Conservation (phyloP, 1,140 invertebrate species). For the Drosophila pallidifrons region DNA sequence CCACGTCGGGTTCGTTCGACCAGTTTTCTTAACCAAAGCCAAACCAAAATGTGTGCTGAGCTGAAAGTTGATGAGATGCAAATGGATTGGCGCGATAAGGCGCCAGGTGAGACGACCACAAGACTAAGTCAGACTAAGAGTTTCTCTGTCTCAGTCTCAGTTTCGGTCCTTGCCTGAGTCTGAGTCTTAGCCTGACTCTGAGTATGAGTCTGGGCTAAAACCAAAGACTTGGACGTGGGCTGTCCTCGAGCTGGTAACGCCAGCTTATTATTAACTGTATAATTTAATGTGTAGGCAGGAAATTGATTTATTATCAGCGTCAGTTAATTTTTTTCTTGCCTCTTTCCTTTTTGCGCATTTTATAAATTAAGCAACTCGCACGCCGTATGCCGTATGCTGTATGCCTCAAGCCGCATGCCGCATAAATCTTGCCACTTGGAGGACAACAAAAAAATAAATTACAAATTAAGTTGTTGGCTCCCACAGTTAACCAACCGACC, state of each 20-base stretch:
- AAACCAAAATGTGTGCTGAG: conserved; percentile 44
- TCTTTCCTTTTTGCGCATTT: conserved; percentile 47
- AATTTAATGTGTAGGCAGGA: conserved; percentile 82
- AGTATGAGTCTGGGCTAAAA: conserved; percentile 19
- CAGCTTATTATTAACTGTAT: conserved; percentile 82
- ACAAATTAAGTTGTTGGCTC: conserved; percentile 81
- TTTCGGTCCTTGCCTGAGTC: neutral
- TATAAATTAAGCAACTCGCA: conserved; percentile 73
- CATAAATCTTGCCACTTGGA: conserved; percentile 54
- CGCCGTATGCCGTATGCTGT: conserved; percentile 34
- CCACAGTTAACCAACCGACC: conserved; percentile 69
- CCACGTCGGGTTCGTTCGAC: conserved; percentile 34
- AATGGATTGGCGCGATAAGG: conserved; percentile 77
- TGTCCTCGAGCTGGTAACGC: conserved; percentile 55
- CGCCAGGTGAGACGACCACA: conserved; percentile 46
- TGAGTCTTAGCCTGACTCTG: neutral
- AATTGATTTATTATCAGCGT: conserved; percentile 83
- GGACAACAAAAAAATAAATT: conserved; percentile 53
- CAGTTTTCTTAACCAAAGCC: conserved; percentile 28
- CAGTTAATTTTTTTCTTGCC: conserved; percentile 62
- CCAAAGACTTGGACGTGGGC: conserved; percentile 61
- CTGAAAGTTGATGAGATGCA: conserved; percentile 79
- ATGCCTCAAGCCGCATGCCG: conserved; percentile 49
- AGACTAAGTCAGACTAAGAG: conserved; percentile 13
- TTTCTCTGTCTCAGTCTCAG: conserved; percentile 18